Evolutionary conservation across 2,888 invertebrate species (phyloP), one percentile per base, ranked within the genome.

Genomic region (Monoplex corrugatus): DNA sequence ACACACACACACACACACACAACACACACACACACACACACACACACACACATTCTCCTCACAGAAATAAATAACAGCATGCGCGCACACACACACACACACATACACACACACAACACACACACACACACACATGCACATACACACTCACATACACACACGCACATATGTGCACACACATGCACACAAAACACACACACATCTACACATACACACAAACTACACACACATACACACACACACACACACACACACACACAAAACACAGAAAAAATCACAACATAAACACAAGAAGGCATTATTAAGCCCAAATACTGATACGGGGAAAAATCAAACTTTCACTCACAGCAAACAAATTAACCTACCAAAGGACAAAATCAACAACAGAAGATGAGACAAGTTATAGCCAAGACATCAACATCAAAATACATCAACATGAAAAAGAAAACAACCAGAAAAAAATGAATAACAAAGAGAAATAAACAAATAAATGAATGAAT

Each of bases 41-140:
- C n/a, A 83, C 16, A 45, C 2, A 44, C 43, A 80, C 43, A 75
- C 38, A 75, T 13, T 43, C 23, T 23, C 43, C 57, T 57, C 57
- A 84, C 84, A 84, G n/a, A 3, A 13, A 35, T 38, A 38, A 8
- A 43, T 10, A 10, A 43, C 40, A 23, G 44, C 84, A 84, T 23
- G n/a, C 82, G 43, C 38, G n/a, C 84, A 84, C 45, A 84, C 84
- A 84, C 13, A 16, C 83, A 83, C 63, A 86, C 50, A 57, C 32
- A 50, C 50, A 23, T 28, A 35, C 8, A 35, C 35, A 38, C 8
- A 35, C 19, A 75, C 2, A 75, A 35, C 38, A 38, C 35, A 38
- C 38, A 75, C 13, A 28, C 75, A 6, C 35, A 75, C 35, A 75
- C 28, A 83, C 1, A 44, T 13, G 45, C 16, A 45, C 2, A 44